Evolutionary conservation across 2,113 vertebrate genomes (phyloP), one percentile per base, ranked within the genome.

Genomic region (Ranitomeya variabilis): DNA sequence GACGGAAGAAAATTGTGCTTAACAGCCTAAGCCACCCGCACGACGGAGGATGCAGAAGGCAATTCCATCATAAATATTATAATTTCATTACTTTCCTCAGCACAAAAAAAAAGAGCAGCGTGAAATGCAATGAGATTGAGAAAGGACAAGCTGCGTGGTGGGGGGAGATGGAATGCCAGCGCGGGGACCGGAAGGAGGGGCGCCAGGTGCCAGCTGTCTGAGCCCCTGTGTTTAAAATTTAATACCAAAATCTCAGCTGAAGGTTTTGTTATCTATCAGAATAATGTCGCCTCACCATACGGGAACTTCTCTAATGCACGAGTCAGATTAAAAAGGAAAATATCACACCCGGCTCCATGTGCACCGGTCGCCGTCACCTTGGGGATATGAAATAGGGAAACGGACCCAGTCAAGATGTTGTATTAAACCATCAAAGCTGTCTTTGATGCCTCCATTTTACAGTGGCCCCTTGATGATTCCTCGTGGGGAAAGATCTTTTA

Each of bases 51-150:
- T 89, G 55, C 87, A 84, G 80, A 78, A 84, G 87, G 87, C 71
- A 89, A 84, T 89, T 89, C 81, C 87, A 84, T 89, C 81, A 89
- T 89, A 89, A 89, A 89, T 89, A 89, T 89, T 89, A 89, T 89
- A 89, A 89, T 89, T 89, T 89, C 87, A 89, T 89, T 89, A 89
- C 87, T 89, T 84, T 76, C 60, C 87, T 67, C 78, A 31, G 87
- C 87, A 31, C 4, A 64, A 77, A 85, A 86, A 79, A 74, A 74
- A 69, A 82, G 80, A 89, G 37, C 80, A 84, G 80, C 87, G 81
- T 89, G 87, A 89, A 89, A 89, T 84, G 71, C 87, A 78, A 89
- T 84, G 87, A 89, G 87, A 89, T 77, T 89, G 87, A 77, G 67
- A 89, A 77, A 69, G 87, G 87, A 84, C 80, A 84, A 83, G 87